phyloP scores from a whole-genome alignment of 2,113 vertebrate genomes.

The Balaenoptera acutorostrata region DNA sequence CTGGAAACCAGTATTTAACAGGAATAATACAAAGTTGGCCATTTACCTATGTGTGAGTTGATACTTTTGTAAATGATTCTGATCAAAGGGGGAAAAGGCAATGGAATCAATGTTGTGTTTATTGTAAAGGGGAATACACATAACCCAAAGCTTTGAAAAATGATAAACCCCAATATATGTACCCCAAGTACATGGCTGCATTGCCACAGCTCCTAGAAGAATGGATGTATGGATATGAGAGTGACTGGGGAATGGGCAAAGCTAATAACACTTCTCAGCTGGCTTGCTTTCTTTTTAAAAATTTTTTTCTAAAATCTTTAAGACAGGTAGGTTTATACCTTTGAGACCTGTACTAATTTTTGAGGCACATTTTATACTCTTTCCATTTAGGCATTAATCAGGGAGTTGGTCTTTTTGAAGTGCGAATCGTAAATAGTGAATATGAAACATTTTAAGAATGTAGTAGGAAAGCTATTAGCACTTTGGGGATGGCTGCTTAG shows the following conservation, averaged over 20 bases:
- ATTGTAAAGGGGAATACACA: neutral
- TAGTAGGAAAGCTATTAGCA: constrained; percentile 41
- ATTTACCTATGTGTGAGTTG: neutral
- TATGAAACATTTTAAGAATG: constrained; percentile 46
- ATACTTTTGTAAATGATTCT: neutral
- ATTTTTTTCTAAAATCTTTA: neutral
- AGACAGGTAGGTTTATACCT: constrained; percentile 1
- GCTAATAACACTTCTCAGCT: neutral
- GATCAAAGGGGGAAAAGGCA: neutral
- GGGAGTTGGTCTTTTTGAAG: constrained; percentile 53
- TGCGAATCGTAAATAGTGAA: constrained; percentile 54
- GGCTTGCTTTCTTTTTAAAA: neutral
- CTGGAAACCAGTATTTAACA: neutral
- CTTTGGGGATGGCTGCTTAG: constrained; percentile 48
- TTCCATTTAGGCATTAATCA: constrained; percentile 52
- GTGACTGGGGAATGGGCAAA: neutral
- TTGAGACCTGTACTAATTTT: constrained; percentile 31
- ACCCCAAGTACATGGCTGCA: neutral
- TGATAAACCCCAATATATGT: neutral
- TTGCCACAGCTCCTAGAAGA: neutral
- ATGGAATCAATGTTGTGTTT: neutral
- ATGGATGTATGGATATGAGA: neutral
- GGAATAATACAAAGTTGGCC: neutral
- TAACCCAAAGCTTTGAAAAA: neutral
- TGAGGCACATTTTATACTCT: constrained; percentile 10